Conservation (phyloP, 2,888 invertebrate genomes). For the Acleris literana region DNA sequence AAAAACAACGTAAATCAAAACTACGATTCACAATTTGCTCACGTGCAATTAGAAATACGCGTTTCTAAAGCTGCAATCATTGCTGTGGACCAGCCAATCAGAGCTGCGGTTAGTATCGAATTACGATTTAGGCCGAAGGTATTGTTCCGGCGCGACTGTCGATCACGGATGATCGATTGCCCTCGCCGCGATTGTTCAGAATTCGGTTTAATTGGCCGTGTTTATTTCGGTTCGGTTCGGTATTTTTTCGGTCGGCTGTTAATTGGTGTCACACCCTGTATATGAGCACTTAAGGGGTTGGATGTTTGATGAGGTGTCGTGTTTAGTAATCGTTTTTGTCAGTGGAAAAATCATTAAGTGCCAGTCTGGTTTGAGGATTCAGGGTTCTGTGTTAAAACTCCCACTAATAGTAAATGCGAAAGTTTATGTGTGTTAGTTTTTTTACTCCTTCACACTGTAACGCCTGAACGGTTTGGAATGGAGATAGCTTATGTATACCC, state of each 20-base stretch:
- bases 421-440: too few species aligned
- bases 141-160: slow-evolving; percentile 27
- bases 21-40: too few species aligned
- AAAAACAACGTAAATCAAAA: too few species aligned
- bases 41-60: neutral
- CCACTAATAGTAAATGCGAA: too few species aligned
- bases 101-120: slow-evolving; percentile 28
- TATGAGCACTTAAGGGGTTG: slow-evolving; percentile 17
- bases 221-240: slow-evolving; percentile 30
- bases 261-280: slow-evolving; percentile 24
- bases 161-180: slow-evolving; percentile 36
- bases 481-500: too few species aligned
- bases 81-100: slow-evolving; percentile 27
- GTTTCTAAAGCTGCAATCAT: slow-evolving; percentile 6
- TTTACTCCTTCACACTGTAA: too few species aligned
- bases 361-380: too few species aligned
- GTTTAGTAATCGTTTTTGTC: neutral
- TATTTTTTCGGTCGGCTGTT: slow-evolving; percentile 28
- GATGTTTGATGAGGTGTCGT: slow-evolving; percentile 2
- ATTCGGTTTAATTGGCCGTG: slow-evolving; percentile 47
- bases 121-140: slow-evolving; percentile 32
- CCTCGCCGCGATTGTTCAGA: slow-evolving; percentile 40
- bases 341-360: too few species aligned
- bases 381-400: too few species aligned
- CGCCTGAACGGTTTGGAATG: too few species aligned